Conservation (phyloP, 2,113 vertebrate species). For the human region GRCh38 chr9:110471001-110471500, state of each 20-base stretch:
- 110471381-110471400: slow-evolving; percentile 96
- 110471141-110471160: background rate
- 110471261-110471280: background rate
- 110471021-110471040: background rate
- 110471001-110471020: background rate
- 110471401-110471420: slow-evolving; percentile 91
- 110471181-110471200: background rate
- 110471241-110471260: background rate
- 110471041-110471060: background rate
- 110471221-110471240: background rate
- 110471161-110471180: background rate
- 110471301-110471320: background rate
- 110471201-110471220: background rate
- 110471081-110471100: background rate
- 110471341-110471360: slow-evolving; percentile 69
- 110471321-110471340: background rate
- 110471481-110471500: slow-evolving; percentile 92
- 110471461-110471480: slow-evolving; percentile 93
- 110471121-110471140: background rate
- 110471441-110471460: slow-evolving; percentile 93
- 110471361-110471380: slow-evolving; percentile 97
- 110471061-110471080: background rate
- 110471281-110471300: background rate
- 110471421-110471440: slow-evolving; percentile 94
- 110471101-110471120: background rate